Evolutionary conservation across 2,888 invertebrate species (phyloP).

Genomic region (Diabrotica balteata): DNA sequence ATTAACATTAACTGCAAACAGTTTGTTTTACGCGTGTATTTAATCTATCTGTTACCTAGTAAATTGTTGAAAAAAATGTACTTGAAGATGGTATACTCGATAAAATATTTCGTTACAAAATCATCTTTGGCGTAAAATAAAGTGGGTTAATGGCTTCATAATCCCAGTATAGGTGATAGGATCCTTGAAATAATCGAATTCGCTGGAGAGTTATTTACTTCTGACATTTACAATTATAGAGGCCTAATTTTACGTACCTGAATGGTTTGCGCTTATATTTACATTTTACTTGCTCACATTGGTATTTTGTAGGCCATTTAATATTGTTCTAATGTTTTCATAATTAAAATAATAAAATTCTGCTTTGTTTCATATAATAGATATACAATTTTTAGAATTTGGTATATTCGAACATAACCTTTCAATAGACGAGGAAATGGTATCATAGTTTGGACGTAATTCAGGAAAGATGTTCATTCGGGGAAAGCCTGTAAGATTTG

Average conservation of each 20-base stretch:
- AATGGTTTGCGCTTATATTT: slow-evolving; percentile 5
- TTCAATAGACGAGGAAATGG: too few relatives aligned
- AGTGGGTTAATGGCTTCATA: slow-evolving; percentile 47
- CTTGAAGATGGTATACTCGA: too few relatives aligned
- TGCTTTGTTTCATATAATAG: too few relatives aligned
- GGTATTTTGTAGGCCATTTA: background rate
- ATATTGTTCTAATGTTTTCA: background rate
- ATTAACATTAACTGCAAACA: background rate
- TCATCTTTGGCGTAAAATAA: slow-evolving; percentile 38
- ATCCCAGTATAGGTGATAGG: slow-evolving; percentile 31
- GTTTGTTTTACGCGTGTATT: too few relatives aligned
- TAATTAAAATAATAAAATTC: too few relatives aligned
- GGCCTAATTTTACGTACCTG: slow-evolving; percentile 27
- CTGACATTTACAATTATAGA: slow-evolving; percentile 36
- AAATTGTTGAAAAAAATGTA: too few relatives aligned
- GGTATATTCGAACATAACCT: too few relatives aligned
- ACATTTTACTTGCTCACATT: background rate
- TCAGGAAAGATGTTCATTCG: too few relatives aligned
- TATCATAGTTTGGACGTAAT: too few relatives aligned
- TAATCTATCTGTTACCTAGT: background rate
- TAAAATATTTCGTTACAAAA: slow-evolving; percentile 36
- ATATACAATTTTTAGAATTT: too few relatives aligned
- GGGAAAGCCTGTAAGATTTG: too few relatives aligned
- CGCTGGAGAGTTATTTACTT: slow-evolving; percentile 26
- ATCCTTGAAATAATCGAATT: slow-evolving; percentile 44